A percentile compares a stretch with the other conserved stretches of the same genome.
These are phyloP conservation scores for Pycnomerus fuliginosus DNA, from an alignment of 2,888 invertebrate genomes.

Conservation along the genomic window DNA sequence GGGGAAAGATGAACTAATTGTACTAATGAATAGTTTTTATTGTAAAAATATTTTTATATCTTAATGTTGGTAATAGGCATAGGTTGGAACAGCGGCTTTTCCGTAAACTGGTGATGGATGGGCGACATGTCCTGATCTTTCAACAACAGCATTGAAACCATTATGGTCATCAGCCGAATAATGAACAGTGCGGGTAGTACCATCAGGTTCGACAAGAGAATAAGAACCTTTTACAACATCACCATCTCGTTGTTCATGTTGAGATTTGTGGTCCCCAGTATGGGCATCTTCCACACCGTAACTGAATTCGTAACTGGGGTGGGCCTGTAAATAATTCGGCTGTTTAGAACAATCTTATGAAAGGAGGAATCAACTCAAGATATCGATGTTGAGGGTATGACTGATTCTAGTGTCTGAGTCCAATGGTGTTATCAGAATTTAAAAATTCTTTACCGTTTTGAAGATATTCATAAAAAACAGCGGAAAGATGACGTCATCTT, in stretches of 20 bases:
- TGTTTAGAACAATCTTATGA: not conserved
- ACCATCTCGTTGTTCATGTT: constrained; percentile 60
- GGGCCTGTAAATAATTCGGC: constrained; percentile 45
- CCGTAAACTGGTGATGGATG: constrained; percentile 29
- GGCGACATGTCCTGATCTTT: constrained; percentile 62
- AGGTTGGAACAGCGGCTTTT: constrained; percentile 14
- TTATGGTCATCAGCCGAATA: constrained; percentile 43
- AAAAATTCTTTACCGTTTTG: no score
- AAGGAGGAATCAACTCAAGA: no score
- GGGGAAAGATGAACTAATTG: not conserved
- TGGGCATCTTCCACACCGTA: constrained; percentile 60
- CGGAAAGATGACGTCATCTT: no score
- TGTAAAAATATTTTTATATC: constrained; percentile 4
- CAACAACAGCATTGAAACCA: constrained; percentile 59
- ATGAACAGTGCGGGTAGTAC: constrained; percentile 41
- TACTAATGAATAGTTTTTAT: not conserved
- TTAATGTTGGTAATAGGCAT: constrained; percentile 17
- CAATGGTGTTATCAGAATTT: no score
- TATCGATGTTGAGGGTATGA: no score
- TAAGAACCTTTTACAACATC: constrained; percentile 55
- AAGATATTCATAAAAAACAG: no score
- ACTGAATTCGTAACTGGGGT: constrained; percentile 59
- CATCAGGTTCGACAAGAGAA: constrained; percentile 40
- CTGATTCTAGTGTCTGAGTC: no score
- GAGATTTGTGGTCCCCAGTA: constrained; percentile 60